Evolutionary conservation across 2,113 vertebrate species (phyloP).

Genomic region (Muntiacus muntjak): DNA sequence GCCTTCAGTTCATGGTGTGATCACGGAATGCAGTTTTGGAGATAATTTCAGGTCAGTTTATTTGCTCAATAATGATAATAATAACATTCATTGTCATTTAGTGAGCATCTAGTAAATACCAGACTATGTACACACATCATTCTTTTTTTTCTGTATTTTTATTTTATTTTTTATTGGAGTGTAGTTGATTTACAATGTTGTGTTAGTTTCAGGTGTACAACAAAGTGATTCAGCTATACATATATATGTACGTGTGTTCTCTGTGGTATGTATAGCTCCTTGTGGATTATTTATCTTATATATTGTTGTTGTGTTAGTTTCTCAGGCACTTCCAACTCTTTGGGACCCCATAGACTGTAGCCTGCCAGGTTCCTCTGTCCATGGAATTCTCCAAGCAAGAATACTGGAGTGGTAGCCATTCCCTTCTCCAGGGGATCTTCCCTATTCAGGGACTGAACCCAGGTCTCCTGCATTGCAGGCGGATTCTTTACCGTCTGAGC

Average conservation of each 20-base stretch:
- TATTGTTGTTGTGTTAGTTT: not conserved
- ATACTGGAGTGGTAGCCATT: not conserved
- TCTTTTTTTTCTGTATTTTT: not conserved
- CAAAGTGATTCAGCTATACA: not conserved
- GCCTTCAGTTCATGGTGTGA: not conserved
- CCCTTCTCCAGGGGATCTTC: not conserved
- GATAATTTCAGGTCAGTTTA: not conserved
- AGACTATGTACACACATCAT: not conserved
- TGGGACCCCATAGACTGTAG: not conserved
- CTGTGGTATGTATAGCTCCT: not conserved
- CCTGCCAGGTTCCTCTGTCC: not conserved
- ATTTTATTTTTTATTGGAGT: not conserved
- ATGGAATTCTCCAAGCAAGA: not conserved
- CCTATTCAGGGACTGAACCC: not conserved
- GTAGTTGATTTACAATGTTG: not conserved
- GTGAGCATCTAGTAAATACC: not conserved
- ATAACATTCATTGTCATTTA: not conserved
- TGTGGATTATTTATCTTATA: not conserved
- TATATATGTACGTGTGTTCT: not conserved
- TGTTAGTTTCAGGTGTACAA: not conserved
- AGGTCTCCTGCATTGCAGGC: not conserved
- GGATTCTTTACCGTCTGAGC: not conserved
- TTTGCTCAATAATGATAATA: not conserved
- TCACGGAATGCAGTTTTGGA: not conserved
- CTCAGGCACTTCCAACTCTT: not conserved